Evolutionary conservation across 1,140 invertebrate genomes (phyloP).

Genomic region (Cardiocondyla obscurior): DNA sequence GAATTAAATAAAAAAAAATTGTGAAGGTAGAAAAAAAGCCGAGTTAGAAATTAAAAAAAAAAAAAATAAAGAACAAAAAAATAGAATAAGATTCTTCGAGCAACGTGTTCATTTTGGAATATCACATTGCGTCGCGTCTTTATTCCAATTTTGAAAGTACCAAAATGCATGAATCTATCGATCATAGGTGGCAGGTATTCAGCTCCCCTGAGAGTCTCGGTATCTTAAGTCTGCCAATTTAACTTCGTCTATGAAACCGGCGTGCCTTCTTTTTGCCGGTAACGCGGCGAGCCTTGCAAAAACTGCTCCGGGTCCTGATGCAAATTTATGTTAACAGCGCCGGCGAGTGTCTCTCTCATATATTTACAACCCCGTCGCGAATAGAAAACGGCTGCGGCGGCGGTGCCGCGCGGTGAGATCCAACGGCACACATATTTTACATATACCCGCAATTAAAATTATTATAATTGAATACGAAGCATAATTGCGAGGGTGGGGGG

Average conservation of each 20-base stretch:
- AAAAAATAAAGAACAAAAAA: not conserved
- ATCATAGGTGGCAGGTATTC: conserved; percentile 25
- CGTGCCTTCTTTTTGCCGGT: conserved; percentile 40
- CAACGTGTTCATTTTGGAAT: not conserved
- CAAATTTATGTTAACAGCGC: conserved; percentile 77
- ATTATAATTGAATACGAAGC: not conserved
- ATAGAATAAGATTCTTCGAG: not conserved
- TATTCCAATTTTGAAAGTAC: not conserved
- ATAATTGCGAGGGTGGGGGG: no score
- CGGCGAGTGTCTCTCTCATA: conserved; percentile 65
- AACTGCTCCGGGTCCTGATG: conserved; percentile 60
- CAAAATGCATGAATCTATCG: conserved; percentile 34
- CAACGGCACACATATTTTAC: not conserved
- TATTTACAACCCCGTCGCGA: conserved; percentile 66
- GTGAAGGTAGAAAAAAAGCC: not conserved
- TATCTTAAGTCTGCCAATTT: conserved; percentile 53
- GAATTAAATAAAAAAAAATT: not conserved
- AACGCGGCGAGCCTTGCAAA: conserved; percentile 59
- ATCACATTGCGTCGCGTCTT: not conserved
- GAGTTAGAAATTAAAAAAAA: not conserved
- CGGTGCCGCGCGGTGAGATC: not conserved
- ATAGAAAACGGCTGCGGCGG: conserved; percentile 52
- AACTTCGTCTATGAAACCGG: conserved; percentile 52
- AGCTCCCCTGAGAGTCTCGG: not conserved
- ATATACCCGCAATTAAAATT: not conserved